phyloP scores from a whole-genome alignment of 2,888 invertebrate species.

The Disparrhopalites patrizii region DNA sequence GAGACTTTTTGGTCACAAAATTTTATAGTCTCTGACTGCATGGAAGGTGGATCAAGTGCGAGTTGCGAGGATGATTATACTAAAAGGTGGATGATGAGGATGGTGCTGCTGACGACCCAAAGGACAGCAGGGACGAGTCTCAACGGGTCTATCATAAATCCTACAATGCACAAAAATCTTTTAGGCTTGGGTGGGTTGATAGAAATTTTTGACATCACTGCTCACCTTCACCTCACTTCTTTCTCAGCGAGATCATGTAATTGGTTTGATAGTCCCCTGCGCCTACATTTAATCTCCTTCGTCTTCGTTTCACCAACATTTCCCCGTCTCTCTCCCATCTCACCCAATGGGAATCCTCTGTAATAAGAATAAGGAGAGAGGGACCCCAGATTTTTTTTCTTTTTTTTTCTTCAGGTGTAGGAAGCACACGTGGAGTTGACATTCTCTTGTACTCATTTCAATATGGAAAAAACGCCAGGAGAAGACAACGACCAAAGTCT shows the following conservation, averaged over 20 bases:
- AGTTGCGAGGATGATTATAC: too few relatives aligned
- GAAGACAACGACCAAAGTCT: too few relatives aligned
- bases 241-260: conserved; percentile 15
- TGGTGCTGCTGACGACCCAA: too few relatives aligned
- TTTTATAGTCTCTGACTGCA: too few relatives aligned
- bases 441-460: neutral
- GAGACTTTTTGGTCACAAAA: too few relatives aligned
- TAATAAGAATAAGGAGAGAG: too few relatives aligned
- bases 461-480: neutral
- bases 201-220: conserved; percentile 2
- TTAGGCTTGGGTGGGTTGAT: conserved; percentile 6
- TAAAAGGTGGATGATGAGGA: conserved; percentile 8
- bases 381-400: too few relatives aligned
- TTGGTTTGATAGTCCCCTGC: conserved; percentile 19
- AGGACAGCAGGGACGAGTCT: too few relatives aligned
- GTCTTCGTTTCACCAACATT: too few relatives aligned
- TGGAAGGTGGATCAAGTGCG: too few relatives aligned
- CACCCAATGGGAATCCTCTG: neutral
- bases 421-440: conserved; percentile 23
- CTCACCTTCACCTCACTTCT: conserved; percentile 14
- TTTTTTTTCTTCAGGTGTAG: too few relatives aligned
- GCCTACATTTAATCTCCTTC: too few relatives aligned
- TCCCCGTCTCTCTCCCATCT: neutral
- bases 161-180: neutral
- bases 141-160: neutral